Base-by-base conservation (phyloP, 2,113 vertebrate genomes). In the Ophiodon elongatus region DNA sequence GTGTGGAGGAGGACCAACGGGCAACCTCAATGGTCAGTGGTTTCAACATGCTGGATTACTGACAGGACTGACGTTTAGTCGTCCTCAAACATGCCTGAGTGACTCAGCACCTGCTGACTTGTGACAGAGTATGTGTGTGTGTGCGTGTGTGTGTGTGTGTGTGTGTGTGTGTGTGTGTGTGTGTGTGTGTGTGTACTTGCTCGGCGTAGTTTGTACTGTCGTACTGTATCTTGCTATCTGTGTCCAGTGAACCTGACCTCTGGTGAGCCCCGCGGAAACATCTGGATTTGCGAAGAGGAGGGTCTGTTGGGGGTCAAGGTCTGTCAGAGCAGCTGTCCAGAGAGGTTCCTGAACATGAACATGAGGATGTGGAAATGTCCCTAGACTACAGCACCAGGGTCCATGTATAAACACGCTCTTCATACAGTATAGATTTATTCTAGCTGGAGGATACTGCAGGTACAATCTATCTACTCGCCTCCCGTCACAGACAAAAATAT, bases 41-140 rank as follows among this genome's bases (percentile, higher is more conserved):
- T 88, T 90, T 84, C 76, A 81, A 77, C 87, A 91, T 59, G 81
- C 14, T 14, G 65, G 85, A 90, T 92, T 87, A 85, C 33, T 85
- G 85, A 79, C 73, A 67, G 71, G 25, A 78, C 68, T 50, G 27
- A 79, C 9, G 59, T 33, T 76, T 31, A 89, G 82, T 43, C 62
- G 68, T 80, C 78, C 33, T 77, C 80, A 65, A 67, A 72, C 63
- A 82, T 57, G 83, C 64, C 76, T 15, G 54, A 73, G 66, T 94
- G 93, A 95, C 80, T 94, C 89, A 94, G 31, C 43, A 27, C 29
- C 80, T 73, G 78, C 89, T 72, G 79, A 91, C 75, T 70, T 29
- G 59, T 80, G 80, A 69, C 60, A 59, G 39, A 27, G 41, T 25
- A 68, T 73, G 69, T 70, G 70, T 63, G 29, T 50, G n/a, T 64